phyloP scores from a whole-genome alignment of 2,797 vertebrate species.

The Thripadectes ignobilis region DNA sequence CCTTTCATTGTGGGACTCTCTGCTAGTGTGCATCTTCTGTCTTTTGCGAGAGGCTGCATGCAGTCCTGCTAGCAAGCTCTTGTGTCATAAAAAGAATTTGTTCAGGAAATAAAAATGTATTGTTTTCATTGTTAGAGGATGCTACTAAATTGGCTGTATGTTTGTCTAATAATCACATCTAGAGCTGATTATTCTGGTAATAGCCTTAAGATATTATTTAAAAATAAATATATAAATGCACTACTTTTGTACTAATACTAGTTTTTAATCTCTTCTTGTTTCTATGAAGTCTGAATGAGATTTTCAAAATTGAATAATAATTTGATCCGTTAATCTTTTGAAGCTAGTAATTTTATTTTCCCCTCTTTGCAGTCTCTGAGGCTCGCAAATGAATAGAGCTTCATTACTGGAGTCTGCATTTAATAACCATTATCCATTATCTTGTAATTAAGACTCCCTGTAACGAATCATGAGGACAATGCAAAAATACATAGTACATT shows the following conservation, averaged over 20 bases:
- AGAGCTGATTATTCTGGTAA: slow-evolving; percentile 90
- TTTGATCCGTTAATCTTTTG: slow-evolving; percentile 98
- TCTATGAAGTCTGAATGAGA: slow-evolving; percentile 95
- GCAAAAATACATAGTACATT: slow-evolving; percentile 95
- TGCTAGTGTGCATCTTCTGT: slow-evolving; percentile 13
- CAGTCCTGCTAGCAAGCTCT: slow-evolving; percentile 52
- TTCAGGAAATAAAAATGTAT: slow-evolving; percentile 77
- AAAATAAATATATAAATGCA: slow-evolving; percentile 82
- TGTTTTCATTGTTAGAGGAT: slow-evolving; percentile 79
- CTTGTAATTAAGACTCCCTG: slow-evolving; percentile 99
- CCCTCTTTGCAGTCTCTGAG: slow-evolving; percentile 84
- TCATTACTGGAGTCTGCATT: slow-evolving; percentile 94
- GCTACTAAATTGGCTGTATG: slow-evolving; percentile 76
- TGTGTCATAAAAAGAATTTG: slow-evolving; percentile 72
- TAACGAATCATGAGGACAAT: slow-evolving; percentile 97
- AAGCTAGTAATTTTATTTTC: slow-evolving; percentile 93
- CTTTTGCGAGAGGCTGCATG: slow-evolving; percentile 36
- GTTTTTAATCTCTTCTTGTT: slow-evolving; percentile 95
- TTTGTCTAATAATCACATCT: slow-evolving; percentile 91
- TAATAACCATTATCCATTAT: slow-evolving; percentile 99
- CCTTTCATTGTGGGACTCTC: slow-evolving; percentile 36
- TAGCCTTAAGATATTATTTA: slow-evolving; percentile 93
- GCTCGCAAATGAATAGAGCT: slow-evolving; percentile 95
- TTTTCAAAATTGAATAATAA: slow-evolving; percentile 99
- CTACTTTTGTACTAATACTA: slow-evolving; percentile 89